These are phyloP conservation scores for Hydropsyche betteni DNA, from an alignment of 2,888 invertebrate genomes.

Conservation along the genomic window DNA sequence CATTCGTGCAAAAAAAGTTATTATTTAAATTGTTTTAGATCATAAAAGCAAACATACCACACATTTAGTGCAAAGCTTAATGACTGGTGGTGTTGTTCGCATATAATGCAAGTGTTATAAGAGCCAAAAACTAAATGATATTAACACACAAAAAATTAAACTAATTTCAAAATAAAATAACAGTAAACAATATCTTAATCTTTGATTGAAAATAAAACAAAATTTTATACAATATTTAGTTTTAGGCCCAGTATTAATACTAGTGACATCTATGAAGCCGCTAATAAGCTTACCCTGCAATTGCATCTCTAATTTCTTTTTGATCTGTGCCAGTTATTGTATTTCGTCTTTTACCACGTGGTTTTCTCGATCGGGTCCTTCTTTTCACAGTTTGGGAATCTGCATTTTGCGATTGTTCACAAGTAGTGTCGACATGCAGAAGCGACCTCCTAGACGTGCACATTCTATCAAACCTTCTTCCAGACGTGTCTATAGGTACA, in stretches of 20 bases:
- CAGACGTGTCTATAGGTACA: slow-evolving; percentile 89
- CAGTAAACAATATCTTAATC: slow-evolving; percentile 11
- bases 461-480: slow-evolving; percentile 89
- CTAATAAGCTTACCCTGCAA: slow-evolving; percentile 79
- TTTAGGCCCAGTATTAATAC: slow-evolving; percentile 45
- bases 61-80: slow-evolving; percentile 51
- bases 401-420: slow-evolving; percentile 56
- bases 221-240: slow-evolving; percentile 8
- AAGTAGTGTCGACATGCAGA: slow-evolving; percentile 65
- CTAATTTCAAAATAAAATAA: slow-evolving; percentile 19
- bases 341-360: slow-evolving; percentile 85
- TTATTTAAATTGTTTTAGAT: slow-evolving; percentile 48
- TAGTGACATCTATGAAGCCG: slow-evolving; percentile 56
- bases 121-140: slow-evolving; percentile 32
- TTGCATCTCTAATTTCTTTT: slow-evolving; percentile 86
- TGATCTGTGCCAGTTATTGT: slow-evolving; percentile 91
- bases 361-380: slow-evolving; percentile 76
- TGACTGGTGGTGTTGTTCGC: slow-evolving; percentile 50
- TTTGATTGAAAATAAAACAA: slow-evolving; percentile 12
- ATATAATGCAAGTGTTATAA: slow-evolving; percentile 48
- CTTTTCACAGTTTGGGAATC: slow-evolving; percentile 74
- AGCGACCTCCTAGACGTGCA: slow-evolving; percentile 85
- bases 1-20: slow-evolving; percentile 49
- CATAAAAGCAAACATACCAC: slow-evolving; percentile 51
- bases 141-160: slow-evolving; percentile 16